Percentiles rank a stretch among this genome's conserved stretches.
phyloP scores from a whole-genome alignment of 2,888 invertebrate genomes.

The Phaonia tiefii region DNA sequence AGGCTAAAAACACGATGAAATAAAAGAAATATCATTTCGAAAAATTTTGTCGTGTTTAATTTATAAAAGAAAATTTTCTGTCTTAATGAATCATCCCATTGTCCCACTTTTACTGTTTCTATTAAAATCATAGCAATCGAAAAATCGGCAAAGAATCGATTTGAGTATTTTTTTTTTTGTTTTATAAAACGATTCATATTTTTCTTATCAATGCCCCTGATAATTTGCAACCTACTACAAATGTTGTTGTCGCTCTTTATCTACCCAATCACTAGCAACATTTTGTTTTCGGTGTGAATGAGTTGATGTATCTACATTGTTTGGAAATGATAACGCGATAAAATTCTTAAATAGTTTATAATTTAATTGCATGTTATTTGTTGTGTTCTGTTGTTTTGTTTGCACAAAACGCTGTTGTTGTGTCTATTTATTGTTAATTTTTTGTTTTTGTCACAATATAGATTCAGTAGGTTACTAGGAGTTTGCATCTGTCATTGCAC shows the following conservation, averaged over 20 bases:
- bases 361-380: conserved; percentile 27
- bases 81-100: no score
- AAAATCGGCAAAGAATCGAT: no score
- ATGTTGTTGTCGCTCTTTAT: background rate
- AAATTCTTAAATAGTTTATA: conserved; percentile 15
- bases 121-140: no score
- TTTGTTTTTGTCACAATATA: background rate
- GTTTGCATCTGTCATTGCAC: no score
- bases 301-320: background rate
- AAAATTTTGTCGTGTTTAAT: no score
- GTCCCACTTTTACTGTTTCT: no score
- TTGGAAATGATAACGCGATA: background rate
- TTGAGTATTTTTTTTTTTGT: no score
- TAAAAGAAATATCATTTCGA: no score
- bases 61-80: no score
- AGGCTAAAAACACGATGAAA: no score
- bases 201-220: background rate
- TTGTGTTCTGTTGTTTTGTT: conserved; percentile 1
- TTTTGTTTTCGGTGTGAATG: background rate
- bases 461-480: no score
- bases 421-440: background rate
- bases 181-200: no score
- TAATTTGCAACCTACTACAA: background rate
- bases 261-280: background rate
- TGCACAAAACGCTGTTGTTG: conserved; percentile 23